phyloP scores from a whole-genome alignment of 92 coral and sea anemone species.

The Siderastrea siderea region DNA sequence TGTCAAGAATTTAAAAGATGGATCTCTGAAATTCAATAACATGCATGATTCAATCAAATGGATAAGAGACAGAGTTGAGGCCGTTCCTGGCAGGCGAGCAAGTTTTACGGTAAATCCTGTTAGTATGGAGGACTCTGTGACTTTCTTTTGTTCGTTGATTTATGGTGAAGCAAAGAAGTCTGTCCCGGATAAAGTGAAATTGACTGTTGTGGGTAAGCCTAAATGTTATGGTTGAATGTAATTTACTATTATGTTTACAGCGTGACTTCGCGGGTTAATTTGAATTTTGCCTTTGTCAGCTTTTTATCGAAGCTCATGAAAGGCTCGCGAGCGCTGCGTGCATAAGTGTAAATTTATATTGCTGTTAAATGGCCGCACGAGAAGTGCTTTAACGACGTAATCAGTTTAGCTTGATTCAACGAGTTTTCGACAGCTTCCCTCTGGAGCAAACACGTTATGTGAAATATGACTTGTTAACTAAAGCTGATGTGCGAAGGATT shows the following conservation, averaged over 20 bases:
- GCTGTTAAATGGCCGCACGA: background rate
- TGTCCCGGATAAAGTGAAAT: constrained; percentile 18
- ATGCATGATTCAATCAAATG: background rate
- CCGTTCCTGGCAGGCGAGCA: constrained; percentile 33
- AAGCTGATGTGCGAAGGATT: too few relatives aligned
- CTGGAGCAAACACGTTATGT: too few relatives aligned
- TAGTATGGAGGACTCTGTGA: constrained; percentile 54
- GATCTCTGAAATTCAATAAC: constrained; percentile 1
- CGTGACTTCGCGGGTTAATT: constrained; percentile 10
- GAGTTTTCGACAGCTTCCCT: too few relatives aligned
- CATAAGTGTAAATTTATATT: background rate
- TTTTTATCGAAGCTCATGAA: background rate
- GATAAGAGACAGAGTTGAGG: constrained; percentile 37
- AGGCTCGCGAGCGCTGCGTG: background rate
- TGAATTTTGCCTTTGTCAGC: constrained; percentile 12
- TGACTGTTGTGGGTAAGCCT: constrained; percentile 69
- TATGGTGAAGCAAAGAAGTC: background rate
- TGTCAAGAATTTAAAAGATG: constrained; percentile 4
- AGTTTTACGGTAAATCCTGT: constrained; percentile 55
- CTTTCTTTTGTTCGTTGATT: constrained; percentile 48
- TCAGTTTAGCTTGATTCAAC: too few relatives aligned
- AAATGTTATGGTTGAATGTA: background rate
- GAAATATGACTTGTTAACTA: too few relatives aligned
- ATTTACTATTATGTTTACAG: background rate
- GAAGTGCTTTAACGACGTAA: background rate